Evolutionary conservation across 2,797 vertebrate species (phyloP).

Genomic region (Okamejei kenojei): DNA sequence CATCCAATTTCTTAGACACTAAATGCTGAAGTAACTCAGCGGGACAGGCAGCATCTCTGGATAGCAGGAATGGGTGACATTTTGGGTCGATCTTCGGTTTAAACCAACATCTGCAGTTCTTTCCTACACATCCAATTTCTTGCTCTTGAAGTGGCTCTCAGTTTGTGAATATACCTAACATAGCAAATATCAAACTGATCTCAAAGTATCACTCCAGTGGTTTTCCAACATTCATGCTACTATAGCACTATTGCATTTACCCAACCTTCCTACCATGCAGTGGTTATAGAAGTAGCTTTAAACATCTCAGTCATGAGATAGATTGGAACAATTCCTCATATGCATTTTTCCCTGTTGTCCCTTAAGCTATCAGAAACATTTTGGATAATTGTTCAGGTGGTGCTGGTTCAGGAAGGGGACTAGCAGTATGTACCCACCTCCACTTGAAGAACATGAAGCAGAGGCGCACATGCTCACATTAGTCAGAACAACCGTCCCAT

Average conservation of each 20-base stretch:
- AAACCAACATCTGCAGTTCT: too few species aligned
- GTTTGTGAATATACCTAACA: neutral
- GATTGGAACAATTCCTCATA: neutral
- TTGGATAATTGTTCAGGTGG: neutral
- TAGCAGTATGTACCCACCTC: neutral
- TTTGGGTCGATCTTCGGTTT: too few species aligned
- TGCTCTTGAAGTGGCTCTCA: neutral
- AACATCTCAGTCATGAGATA: neutral
- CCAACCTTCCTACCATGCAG: neutral
- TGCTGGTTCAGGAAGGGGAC: neutral
- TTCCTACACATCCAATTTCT: neutral
- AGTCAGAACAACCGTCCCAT: neutral
- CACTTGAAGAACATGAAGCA: neutral
- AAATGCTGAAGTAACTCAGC: too few species aligned
- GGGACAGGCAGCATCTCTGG: too few species aligned
- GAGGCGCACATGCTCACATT: too few species aligned
- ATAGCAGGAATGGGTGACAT: too few species aligned
- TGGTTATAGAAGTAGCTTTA: neutral
- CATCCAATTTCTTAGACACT: neutral
- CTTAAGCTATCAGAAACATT: neutral
- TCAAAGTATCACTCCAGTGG: neutral
- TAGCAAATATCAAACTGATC: neutral
- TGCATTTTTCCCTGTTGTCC: neutral
- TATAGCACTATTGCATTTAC: neutral
- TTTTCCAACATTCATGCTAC: neutral